These are phyloP conservation scores for Cydia strobilella DNA, from an alignment of 1,140 invertebrate genomes.

Conservation along the genomic window DNA sequence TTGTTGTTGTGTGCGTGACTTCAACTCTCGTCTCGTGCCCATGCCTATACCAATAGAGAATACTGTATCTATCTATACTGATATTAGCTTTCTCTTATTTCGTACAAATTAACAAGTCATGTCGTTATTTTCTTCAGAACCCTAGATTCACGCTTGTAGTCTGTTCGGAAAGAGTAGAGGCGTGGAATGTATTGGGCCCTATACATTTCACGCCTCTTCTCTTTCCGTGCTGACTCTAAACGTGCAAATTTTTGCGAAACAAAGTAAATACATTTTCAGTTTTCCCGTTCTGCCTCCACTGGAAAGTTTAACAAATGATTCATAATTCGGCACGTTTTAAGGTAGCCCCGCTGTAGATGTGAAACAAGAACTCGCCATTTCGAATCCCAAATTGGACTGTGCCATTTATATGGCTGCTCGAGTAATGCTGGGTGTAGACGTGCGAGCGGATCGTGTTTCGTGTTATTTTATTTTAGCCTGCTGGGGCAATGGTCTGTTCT, in stretches of 20 bases:
- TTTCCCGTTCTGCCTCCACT: not conserved
- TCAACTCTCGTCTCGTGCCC: too few relatives aligned
- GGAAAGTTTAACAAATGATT: conserved; percentile 11
- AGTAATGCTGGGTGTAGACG: not conserved
- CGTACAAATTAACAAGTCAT: not conserved
- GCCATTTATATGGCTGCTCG: conserved; percentile 13
- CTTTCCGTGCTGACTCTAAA: too few relatives aligned
- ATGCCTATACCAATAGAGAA: too few relatives aligned
- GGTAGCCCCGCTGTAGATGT: conserved; percentile 3
- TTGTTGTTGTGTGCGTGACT: too few relatives aligned
- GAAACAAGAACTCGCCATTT: conserved; percentile 7
- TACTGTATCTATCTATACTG: too few relatives aligned
- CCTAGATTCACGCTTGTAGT: not conserved
- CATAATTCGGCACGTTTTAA: conserved; percentile 10
- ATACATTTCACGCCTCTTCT: too few relatives aligned
- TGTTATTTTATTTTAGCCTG: not conserved
- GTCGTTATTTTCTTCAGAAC: not conserved
- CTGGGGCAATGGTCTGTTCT: too few relatives aligned
- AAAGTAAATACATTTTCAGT: not conserved
- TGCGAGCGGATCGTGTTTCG: not conserved
- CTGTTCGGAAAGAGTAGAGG: too few relatives aligned
- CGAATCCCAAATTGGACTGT: conserved; percentile 4
- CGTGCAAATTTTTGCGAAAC: not conserved
- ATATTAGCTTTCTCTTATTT: too few relatives aligned
- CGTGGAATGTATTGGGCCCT: too few relatives aligned